Conservation (phyloP, 2,113 vertebrate genomes). For the Antechinus stuartii region DNA sequence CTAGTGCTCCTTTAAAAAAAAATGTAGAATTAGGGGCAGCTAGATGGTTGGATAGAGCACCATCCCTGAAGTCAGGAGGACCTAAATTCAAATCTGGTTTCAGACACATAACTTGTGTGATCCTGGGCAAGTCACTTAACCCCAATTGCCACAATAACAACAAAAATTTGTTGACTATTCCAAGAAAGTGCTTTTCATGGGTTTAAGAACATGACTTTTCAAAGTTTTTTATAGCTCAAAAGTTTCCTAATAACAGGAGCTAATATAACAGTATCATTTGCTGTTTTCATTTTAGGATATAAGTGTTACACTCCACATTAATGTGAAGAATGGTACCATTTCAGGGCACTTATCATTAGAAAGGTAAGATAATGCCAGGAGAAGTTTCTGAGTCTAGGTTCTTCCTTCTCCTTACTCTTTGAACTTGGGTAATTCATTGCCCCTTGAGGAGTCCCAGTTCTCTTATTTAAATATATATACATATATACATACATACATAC, state of each 20-base stretch:
- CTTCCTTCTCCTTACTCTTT: neutral
- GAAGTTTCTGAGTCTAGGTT: neutral
- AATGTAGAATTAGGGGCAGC: neutral
- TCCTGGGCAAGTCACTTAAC: no score
- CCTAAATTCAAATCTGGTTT: no score
- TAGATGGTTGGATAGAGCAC: no score
- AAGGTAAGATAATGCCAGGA: neutral
- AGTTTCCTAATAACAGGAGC: neutral
- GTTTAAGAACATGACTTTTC: neutral
- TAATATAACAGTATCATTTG: neutral
- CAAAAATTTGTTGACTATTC: neutral
- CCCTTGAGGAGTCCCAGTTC: neutral
- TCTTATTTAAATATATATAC: neutral
- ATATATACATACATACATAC: no score
- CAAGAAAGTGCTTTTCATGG: neutral
- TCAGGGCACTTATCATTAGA: neutral
- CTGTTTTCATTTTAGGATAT: neutral
- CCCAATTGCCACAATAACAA: no score
- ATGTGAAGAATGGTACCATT: neutral
- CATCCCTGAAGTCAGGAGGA: no score
- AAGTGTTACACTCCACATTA: neutral
- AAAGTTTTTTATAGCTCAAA: neutral
- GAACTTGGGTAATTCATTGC: neutral
- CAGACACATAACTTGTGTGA: no score
- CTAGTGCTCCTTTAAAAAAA: neutral